These are phyloP conservation scores for Saimiri boliviensis DNA, from an alignment of 2,113 vertebrate genomes.

Conservation along the genomic window DNA sequence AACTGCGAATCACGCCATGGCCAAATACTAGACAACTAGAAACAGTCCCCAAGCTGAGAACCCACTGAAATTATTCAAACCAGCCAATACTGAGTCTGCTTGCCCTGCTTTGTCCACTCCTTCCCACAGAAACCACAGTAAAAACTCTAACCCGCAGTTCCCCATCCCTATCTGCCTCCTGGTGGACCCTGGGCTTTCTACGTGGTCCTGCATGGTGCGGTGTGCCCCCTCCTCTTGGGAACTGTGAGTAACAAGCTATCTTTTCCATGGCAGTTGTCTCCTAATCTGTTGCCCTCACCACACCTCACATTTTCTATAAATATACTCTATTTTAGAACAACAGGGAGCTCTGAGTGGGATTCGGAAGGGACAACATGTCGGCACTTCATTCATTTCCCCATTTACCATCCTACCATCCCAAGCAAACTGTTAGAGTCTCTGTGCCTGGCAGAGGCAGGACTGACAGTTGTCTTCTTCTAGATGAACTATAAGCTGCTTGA, in stretches of 20 bases:
- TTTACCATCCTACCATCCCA: neutral
- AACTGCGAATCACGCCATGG: neutral
- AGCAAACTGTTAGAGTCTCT: no score
- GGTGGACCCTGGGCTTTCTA: neutral
- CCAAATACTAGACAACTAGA: neutral
- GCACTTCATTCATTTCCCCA: no score
- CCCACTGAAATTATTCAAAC: neutral
- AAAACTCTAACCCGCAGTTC: neutral
- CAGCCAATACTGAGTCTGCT: neutral
- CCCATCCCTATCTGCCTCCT: neutral
- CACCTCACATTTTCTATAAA: neutral
- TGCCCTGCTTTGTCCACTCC: neutral
- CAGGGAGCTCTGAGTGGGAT: neutral
- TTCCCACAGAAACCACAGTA: neutral
- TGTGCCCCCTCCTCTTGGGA: neutral
- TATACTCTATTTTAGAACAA: neutral
- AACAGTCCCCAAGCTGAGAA: neutral
- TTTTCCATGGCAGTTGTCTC: neutral
- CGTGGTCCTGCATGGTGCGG: accelerated
- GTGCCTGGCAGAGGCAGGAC: neutral
- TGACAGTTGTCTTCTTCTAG: neutral
- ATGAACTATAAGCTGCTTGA: neutral
- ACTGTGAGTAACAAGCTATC: neutral
- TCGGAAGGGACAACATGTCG: neutral
- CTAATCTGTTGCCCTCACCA: neutral